Evolutionary conservation across 1,140 invertebrate genomes (phyloP), one percentile per base, ranked within the genome.

Genomic region (Trypoxylus dichotomus): DNA sequence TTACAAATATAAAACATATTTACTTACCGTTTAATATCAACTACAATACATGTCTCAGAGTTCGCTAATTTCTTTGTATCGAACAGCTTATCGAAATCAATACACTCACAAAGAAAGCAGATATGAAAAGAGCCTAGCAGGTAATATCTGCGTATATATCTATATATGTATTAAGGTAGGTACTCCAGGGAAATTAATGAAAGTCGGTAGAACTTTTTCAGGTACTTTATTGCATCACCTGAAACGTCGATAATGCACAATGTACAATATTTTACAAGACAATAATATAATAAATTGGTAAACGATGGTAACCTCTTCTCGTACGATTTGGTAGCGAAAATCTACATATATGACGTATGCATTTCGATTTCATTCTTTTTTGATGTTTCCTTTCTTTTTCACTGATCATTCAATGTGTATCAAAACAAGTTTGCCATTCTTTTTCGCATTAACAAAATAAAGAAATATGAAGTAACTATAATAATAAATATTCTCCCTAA

Each of bases 211-310:
- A 73, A 77, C 21, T 76, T 81, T 81, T 83, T 82, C 82, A 83
- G 81, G 81, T 83, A 83, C 82, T 83, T 82, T 82, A 83, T 83
- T 83, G 82, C 82, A 83, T 80, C 81, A 82, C 80, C 82, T 79
- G 80, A 81, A 81, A 76, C 47, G 71, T 76, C 75, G 82, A 81
- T 81, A 83, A 83, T 83, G 82, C 82, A 80, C 79, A 80, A 82
- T 80, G 81, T 83, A 83, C 81, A 82, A 54, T 75, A 75, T 75
- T 75, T 75, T 81, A 82, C 76, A 79, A 79, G 79, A 81, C 79
- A 81, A 80, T 82, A 80, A 79, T 80, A 80, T 78, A 81, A 81
- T 76, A 78, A 68, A 68, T 77, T 75, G 79, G 76, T 81, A 76
- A 75, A 76, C 21, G 77, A 74, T 76, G 80, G 79, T 81, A 81